Base-by-base conservation (phyloP, 2,888 invertebrate species). In the Erynnis tages region DNA sequence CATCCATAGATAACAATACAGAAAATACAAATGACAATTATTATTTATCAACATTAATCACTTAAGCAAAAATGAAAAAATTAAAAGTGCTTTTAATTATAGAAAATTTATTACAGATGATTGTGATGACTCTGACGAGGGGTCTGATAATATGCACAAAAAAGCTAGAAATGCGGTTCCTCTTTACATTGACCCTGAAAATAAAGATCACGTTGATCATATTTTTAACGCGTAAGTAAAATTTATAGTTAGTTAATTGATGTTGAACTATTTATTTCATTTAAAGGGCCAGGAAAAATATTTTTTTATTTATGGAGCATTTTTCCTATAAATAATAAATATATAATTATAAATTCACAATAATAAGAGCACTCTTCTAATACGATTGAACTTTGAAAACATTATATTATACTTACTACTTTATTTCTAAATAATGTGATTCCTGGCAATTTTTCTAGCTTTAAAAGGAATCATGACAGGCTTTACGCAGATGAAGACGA, bases 151-250 rank as follows among this genome's bases (percentile, higher is more conserved):
- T n/a, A 3, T 10, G 4, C 38, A 38, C 8, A 23, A 21, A 4
- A 38, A 23, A 10, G 8, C 17, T 35, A 7, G 7, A 72, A 10
- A 48, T 63, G 41, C 67, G 67, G 29, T 37, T 13, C 17, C 11
- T 14, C 48, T 11, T 8, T 1, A 17, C 4, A 57, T 73, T 16
- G 58, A 76, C 49, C 57, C 72, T 4, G 69, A 77, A 11, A 73
- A 76, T 1, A 55, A 74, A 0, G 45, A 71, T n/a, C 76, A 81
- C 21, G 67, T 82, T 0, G 65, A 80, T 10, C 61, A 67, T 34
- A 65, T 71, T 1, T 83, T 84, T 54, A 59, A 67, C 3, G 61
- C 60, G 83, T 82, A 69, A 54, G 67, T 64, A 13, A n/a, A n/a
- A n/a, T 19, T 7, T 27, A 8, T 6, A 27, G 3, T 8, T 8